Base-by-base conservation (phyloP, 2,113 vertebrate species). In the Cottus gobio region DNA sequence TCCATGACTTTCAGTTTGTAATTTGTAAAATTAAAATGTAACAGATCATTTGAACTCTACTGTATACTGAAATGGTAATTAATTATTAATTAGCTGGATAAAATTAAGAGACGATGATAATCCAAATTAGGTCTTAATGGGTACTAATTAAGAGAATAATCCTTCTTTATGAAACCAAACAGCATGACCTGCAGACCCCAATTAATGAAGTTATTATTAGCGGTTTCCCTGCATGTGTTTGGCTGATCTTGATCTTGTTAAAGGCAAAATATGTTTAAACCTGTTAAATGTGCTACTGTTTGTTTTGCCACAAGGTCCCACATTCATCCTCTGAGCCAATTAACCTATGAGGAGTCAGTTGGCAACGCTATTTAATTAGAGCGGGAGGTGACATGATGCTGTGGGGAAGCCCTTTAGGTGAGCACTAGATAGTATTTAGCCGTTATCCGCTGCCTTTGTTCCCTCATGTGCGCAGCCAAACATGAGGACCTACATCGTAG, bases 151-250 rank as follows among this genome's bases (percentile, higher is more conserved):
- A 92, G 84, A 90, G 88, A 81, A 90, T 76, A 91, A 90, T 91
- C 88, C 76, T 83, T 87, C 90, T 93, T 94, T 91, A 92, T 92
- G 88, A 85, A 92, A 77, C 79, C 86, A 91, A 93, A 93, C 89
- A 78, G 71, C 74, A 61, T 93, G 95, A 95, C 95, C 95, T 42
- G 56, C 69, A 90, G 94, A 95, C 94, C 95, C 89, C 94, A 95
- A 95, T 95, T 95, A 95, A 93, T 94, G n/a, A 94, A 94, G 93
- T 93, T 89, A 92, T 95, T 94, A 94, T 94, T 93, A 93, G 79
- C 69, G 71, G 61, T 85, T 84, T 87, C 69, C 77, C 64, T 71
- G n/a, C n/a, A n/a, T n/a, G 50, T 87, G 75, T 89, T 92, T 91
- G 79, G 77, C 60, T 74, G 56, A 67, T 85, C 62, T 83, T 69